Percentiles rank a stretch among this genome's conserved stretches.
These are phyloP conservation scores for Diploptera punctata DNA, from an alignment of 2,888 invertebrate genomes.

Conservation along the genomic window DNA sequence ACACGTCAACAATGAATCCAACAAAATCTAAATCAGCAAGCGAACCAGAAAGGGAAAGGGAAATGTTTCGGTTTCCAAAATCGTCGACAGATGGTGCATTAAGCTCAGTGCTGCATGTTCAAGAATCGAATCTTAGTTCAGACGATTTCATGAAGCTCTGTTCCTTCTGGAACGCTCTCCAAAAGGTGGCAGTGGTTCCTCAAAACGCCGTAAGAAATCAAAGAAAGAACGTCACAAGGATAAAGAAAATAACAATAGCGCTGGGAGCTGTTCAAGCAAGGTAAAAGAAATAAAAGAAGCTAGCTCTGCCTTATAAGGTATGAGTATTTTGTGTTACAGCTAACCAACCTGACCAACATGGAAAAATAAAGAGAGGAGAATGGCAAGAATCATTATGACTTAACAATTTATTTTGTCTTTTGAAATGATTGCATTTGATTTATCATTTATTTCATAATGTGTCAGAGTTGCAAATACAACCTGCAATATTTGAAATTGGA, in stretches of 20 bases:
- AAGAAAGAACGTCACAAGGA: constrained; percentile 57
- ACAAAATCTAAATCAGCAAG: constrained; percentile 59
- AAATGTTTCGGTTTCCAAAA: constrained; percentile 62
- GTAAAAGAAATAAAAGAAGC: constrained; percentile 54
- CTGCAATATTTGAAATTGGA: no score
- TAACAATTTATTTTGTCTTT: no score
- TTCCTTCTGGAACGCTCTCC: constrained; percentile 62
- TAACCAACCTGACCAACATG: neutral
- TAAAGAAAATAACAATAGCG: constrained; percentile 44
- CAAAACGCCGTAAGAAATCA: constrained; percentile 58
- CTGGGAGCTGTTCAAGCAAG: constrained; percentile 45
- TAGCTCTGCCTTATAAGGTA: constrained; percentile 57
- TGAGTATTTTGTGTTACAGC: neutral
- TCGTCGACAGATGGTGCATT: constrained; percentile 64
- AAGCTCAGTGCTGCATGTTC: constrained; percentile 63
- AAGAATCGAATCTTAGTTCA: constrained; percentile 62
- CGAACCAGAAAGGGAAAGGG: constrained; percentile 60
- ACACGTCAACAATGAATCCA: constrained; percentile 39
- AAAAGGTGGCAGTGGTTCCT: constrained; percentile 55
- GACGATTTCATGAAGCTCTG: constrained; percentile 64
- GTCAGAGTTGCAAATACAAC: no score
- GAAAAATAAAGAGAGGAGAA: neutral
- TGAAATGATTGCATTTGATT: no score
- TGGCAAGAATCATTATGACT: no score
- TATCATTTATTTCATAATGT: no score